Conservation (phyloP, 92 coral and sea anemone genomes). For the Desmophyllum pertusum region DNA sequence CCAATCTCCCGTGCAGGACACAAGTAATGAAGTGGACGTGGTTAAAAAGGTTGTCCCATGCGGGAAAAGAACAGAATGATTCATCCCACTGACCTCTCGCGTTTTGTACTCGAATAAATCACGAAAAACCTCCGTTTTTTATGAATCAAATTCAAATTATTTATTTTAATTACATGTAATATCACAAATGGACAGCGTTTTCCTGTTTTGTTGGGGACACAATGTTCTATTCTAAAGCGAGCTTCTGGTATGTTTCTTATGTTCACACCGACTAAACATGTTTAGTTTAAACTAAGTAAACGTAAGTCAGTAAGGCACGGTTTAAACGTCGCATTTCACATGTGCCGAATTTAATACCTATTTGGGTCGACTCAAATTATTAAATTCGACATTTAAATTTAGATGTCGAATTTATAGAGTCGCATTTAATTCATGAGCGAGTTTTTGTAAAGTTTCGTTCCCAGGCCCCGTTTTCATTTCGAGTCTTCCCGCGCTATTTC, state of each 20-base stretch:
- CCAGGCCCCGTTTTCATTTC: too few relatives aligned
- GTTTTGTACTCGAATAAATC: neutral
- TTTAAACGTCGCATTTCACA: too few relatives aligned
- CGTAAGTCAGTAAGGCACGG: neutral
- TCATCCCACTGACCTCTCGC: neutral
- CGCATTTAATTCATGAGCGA: too few relatives aligned
- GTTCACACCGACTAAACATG: neutral
- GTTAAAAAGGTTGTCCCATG: too few relatives aligned
- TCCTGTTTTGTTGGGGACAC: neutral
- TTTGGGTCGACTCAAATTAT: too few relatives aligned
- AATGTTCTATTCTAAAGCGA: neutral
- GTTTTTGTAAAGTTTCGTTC: too few relatives aligned
- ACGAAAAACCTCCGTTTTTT: neutral
- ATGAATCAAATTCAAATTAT: constrained; percentile 3
- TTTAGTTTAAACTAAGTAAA: neutral
- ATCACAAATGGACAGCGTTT: neutral
- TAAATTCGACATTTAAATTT: too few relatives aligned
- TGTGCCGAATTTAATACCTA: too few relatives aligned
- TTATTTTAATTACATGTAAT: constrained; percentile 27
- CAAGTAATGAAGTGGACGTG: constrained; percentile 12
- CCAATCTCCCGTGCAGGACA: constrained; percentile 71
- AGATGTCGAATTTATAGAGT: too few relatives aligned
- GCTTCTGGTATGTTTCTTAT: neutral
- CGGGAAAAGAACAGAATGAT: neutral
- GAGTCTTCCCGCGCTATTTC: too few relatives aligned